Evolutionary conservation across 2,113 vertebrate genomes (phyloP), one percentile per base, ranked within the genome.

Genomic region (Dasyornis broadbenti): DNA sequence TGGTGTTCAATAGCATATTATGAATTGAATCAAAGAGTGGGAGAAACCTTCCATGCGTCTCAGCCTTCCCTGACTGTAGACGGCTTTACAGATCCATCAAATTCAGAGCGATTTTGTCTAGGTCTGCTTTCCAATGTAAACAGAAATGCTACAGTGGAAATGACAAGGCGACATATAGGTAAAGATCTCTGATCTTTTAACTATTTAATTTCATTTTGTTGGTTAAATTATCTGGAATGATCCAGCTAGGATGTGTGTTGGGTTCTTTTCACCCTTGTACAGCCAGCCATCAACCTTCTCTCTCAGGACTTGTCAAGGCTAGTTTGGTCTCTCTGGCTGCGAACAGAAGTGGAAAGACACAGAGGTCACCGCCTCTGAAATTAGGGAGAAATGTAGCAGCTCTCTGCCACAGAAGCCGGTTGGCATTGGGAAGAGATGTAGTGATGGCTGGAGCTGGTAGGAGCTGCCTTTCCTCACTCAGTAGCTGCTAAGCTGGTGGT

Each of bases 1-100:
- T 99, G 99, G 99, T 99, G 99, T 97, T 99, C 99, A 37, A 99
- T 99, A 98, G 99, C 99, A 7, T 99, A 99, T 97, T 99, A 99
- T 20, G 99, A 99, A 97, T 97, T 99, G 66, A 99, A 99, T 97
- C 99, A 99, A 97, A 98, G 99, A 85, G 99, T 99, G 42, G 99
- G 99, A 70, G 99, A 99, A 98, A 99, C 99, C 31, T 99, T 99
- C 95, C 99, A 99, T 59, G 99, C 99, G 11, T 99, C 99, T 0
- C 99, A 99, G 90, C 99, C 99, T 45, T 99, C 99, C 4, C 98
- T 99, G 83, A 99, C 99, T 0, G 99, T 99, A 72, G 99, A 99
- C 37, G 99, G 99, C 82, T 99, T 99, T 97, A 99, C 99, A 84
- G 99, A 99, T 94, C 99, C 99, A 56, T 99, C 99, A 85, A 99